These are phyloP conservation scores for Chymomyza fuscimana DNA, from an alignment of 2,888 invertebrate species.

Conservation along the genomic window DNA sequence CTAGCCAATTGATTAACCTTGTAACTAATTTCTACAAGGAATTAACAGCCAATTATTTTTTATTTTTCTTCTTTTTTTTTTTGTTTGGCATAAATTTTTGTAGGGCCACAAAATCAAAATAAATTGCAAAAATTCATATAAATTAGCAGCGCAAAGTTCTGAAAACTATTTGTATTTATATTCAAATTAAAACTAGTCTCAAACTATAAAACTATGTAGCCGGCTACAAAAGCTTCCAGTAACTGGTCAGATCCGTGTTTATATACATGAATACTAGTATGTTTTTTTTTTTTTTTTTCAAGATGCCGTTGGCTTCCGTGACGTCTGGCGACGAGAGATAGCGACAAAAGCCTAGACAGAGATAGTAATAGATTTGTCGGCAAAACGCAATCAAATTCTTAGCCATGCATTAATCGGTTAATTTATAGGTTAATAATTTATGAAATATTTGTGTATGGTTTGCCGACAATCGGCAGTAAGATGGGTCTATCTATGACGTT, in stretches of 20 bases:
- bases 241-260: constrained; percentile 66
- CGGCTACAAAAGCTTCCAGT: constrained; percentile 52
- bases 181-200: constrained; percentile 72
- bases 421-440: constrained; percentile 73
- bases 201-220: constrained; percentile 64
- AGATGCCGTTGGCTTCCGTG: constrained; percentile 19
- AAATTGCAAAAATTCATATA: constrained; percentile 34
- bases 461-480: not conserved
- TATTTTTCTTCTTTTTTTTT: constrained; percentile 24
- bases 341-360: not conserved
- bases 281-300: constrained; percentile 33
- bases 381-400: constrained; percentile 72
- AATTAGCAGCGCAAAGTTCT: constrained; percentile 66
- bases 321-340: not conserved
- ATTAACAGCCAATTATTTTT: constrained; percentile 50
- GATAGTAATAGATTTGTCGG: constrained; percentile 36
- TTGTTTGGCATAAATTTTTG: not conserved
- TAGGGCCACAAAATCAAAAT: not conserved
- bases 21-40: constrained; percentile 68
- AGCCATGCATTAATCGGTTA: constrained; percentile 73
- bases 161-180: constrained; percentile 67
- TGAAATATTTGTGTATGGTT: constrained; percentile 56
- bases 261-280: constrained; percentile 33
- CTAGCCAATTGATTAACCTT: constrained; percentile 70
- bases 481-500: constrained; percentile 9